Evolutionary conservation across 1,140 invertebrate genomes (phyloP).

Genomic region (Gryllus bimaculatus): DNA sequence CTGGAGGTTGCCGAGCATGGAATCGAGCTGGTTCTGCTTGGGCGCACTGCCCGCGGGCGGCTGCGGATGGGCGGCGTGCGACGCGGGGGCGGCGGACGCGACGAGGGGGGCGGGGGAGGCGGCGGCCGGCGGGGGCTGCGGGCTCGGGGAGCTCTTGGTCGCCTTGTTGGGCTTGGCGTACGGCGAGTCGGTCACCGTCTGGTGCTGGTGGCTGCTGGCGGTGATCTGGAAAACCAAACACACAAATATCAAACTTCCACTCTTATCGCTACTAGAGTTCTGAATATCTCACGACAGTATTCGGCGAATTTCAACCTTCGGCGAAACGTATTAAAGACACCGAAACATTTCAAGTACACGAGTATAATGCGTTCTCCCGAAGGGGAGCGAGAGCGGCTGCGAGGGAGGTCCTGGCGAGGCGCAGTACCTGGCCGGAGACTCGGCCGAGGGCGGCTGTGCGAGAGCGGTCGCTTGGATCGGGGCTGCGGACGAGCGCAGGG

Average conservation of each 20-base stretch:
- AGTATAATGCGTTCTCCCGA: too few relatives aligned
- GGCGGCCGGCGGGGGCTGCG: constrained; percentile 34
- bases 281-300: too few relatives aligned
- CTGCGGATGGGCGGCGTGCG: constrained; percentile 25
- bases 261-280: not conserved
- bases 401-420: too few relatives aligned
- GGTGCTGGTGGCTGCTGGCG: constrained; percentile 44
- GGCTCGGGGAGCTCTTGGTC: constrained; percentile 36
- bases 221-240: constrained; percentile 38
- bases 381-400: too few relatives aligned
- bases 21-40: constrained; percentile 66
- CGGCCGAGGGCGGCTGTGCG: too few relatives aligned
- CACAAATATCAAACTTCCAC: not conserved
- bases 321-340: too few relatives aligned
- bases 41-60: constrained; percentile 30
- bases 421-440: too few relatives aligned
- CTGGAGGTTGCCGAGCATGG: constrained; percentile 86
- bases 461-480: too few relatives aligned
- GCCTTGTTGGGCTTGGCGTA: constrained; percentile 64
- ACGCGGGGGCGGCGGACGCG: constrained; percentile 28
- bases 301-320: too few relatives aligned
- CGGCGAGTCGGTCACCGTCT: constrained; percentile 53
- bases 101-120: constrained; percentile 32
- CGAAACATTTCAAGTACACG: too few relatives aligned
- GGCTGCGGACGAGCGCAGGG: too few relatives aligned